Evolutionary conservation across 2,113 vertebrate genomes (phyloP).

Genomic region (Sander vitreus): DNA sequence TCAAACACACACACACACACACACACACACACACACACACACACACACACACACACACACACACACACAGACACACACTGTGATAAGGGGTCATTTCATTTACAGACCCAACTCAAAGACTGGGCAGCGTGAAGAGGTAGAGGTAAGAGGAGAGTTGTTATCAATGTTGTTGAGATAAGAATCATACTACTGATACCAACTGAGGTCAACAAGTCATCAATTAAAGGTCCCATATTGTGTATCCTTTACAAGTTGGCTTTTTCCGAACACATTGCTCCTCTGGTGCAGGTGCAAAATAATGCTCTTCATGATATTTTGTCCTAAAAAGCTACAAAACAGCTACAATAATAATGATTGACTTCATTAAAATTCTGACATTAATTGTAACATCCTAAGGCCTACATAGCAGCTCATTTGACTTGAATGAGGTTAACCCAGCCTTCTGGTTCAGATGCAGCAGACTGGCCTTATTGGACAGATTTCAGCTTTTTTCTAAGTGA

Average conservation of each 20-base stretch:
- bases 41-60: conserved; percentile 8
- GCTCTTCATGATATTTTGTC: background rate
- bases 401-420: background rate
- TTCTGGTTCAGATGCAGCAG: background rate
- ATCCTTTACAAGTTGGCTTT: background rate
- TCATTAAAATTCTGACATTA: background rate
- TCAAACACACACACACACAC: conserved; percentile 19
- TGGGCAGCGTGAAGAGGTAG: conserved; percentile 30
- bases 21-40: conserved; percentile 37
- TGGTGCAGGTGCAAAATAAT: background rate
- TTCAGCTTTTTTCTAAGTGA: background rate
- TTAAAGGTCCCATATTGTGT: background rate
- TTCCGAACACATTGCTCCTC: background rate
- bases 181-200: background rate
- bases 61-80: background rate
- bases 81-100: conserved; percentile 50
- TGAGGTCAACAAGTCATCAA: background rate
- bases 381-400: background rate
- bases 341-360: background rate
- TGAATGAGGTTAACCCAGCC: background rate
- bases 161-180: background rate
- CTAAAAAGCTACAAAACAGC: background rate
- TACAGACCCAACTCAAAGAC: conserved; percentile 57
- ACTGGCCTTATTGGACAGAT: background rate
- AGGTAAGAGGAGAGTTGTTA: background rate